Percentiles rank a stretch among this genome's conserved stretches.
phyloP scores from a whole-genome alignment of 2,113 vertebrate genomes.

The Mionectes macconnelli region DNA sequence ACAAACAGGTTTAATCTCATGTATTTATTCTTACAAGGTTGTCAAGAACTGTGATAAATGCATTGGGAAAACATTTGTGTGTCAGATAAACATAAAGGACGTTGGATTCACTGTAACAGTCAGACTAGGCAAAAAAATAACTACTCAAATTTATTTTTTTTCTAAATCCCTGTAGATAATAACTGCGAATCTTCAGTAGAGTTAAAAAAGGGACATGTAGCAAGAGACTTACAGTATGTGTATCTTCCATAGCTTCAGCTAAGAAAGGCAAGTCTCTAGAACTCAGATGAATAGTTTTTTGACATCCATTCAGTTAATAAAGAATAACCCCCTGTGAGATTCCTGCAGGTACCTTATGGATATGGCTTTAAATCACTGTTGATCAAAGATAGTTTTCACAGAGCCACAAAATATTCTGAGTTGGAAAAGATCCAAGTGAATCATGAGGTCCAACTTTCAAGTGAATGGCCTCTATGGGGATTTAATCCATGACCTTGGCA shows the following conservation, averaged over 20 bases:
- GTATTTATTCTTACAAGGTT: conserved; percentile 4
- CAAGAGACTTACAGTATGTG: background rate
- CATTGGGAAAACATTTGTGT: background rate
- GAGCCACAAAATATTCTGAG: background rate
- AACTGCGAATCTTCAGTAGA: background rate
- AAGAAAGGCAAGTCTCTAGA: background rate
- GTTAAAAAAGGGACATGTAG: background rate
- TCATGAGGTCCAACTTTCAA: background rate
- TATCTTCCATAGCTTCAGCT: background rate
- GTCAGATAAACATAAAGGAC: background rate
- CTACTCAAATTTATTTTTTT: background rate
- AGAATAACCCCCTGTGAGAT: background rate
- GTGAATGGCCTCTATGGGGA: background rate
- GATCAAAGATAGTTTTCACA: background rate
- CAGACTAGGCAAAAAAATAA: background rate
- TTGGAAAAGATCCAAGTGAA: background rate
- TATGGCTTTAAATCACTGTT: background rate
- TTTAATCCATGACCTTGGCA: background rate
- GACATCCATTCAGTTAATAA: background rate
- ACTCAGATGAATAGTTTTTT: background rate
- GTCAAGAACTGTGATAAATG: background rate
- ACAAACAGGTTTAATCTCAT: conserved; percentile 20
- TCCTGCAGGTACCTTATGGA: background rate
- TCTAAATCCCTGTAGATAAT: background rate
- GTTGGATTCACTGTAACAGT: background rate